These are phyloP conservation scores for Sympetrum striolatum DNA, from an alignment of 2,888 invertebrate genomes.

Conservation along the genomic window DNA sequence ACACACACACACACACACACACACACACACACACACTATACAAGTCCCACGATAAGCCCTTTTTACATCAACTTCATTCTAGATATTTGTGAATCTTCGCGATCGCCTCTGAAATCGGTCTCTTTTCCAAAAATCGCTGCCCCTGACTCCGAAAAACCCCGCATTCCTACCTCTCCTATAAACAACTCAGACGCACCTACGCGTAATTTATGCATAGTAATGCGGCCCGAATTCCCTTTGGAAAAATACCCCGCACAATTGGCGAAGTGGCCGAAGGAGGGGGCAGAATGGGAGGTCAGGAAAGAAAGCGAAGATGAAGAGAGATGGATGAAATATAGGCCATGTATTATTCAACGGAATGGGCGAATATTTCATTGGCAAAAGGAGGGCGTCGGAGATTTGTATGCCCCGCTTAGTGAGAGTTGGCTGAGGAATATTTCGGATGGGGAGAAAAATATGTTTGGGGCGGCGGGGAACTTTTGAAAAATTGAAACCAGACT, in stretches of 20 bases:
- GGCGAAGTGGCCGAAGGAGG: slow-evolving; percentile 48
- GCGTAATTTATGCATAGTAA: slow-evolving; percentile 52
- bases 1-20: too few species aligned
- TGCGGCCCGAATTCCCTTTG: slow-evolving; percentile 45
- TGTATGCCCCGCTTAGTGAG: slow-evolving; percentile 15
- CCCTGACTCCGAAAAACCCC: not conserved
- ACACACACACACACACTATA: too few species aligned
- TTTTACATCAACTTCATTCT: too few species aligned
- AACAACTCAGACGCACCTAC: slow-evolving; percentile 53
- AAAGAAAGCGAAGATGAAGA: slow-evolving; percentile 45
- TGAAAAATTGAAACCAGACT: slow-evolving; percentile 49
- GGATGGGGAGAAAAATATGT: slow-evolving; percentile 42
- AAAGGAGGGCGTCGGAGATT: slow-evolving; percentile 56
- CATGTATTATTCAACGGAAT: slow-evolving; percentile 71
- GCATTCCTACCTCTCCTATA: slow-evolving; percentile 48
- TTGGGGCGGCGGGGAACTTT: slow-evolving; percentile 46
- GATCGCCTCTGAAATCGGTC: not conserved
- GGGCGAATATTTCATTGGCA: slow-evolving; percentile 69
- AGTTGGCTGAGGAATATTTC: slow-evolving; percentile 52
- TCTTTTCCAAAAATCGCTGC: not conserved
- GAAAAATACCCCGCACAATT: not conserved
- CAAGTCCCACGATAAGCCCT: too few species aligned
- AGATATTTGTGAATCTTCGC: not conserved
- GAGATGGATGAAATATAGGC: slow-evolving; percentile 63
- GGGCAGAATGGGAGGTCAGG: slow-evolving; percentile 33